phyloP scores from a whole-genome alignment of 1,140 invertebrate genomes.

The Ephestia elutella region DNA sequence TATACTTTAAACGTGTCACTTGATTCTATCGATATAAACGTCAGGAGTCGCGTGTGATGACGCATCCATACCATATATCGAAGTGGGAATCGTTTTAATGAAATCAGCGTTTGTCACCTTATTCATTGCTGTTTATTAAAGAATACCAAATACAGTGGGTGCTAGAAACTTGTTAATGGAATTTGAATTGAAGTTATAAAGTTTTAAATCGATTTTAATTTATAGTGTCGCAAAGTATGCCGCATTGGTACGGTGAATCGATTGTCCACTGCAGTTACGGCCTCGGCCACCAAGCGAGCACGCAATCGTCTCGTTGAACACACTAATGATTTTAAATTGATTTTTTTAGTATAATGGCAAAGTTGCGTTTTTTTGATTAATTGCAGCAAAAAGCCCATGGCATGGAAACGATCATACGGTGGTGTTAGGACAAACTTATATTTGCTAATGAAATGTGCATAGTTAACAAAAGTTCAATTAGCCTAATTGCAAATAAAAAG shows the following conservation, averaged over 20 bases:
- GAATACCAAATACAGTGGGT: background rate
- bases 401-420: background rate
- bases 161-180: constrained; percentile 3
- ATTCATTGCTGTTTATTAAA: constrained; percentile 1
- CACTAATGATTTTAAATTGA: constrained; percentile 40
- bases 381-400: constrained; percentile 2
- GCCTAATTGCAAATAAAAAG: background rate
- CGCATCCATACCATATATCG: background rate
- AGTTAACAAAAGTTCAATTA: background rate
- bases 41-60: background rate
- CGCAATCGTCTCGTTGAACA: constrained; percentile 47
- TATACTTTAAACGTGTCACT: constrained; percentile 25
- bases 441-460: background rate
- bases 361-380: constrained; percentile 16
- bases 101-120: background rate
- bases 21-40: constrained; percentile 26
- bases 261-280: constrained; percentile 60
- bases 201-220: constrained; percentile 38
- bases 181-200: constrained; percentile 8
- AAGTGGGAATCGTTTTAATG: background rate
- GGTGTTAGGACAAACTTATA: background rate
- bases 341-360: constrained; percentile 26
- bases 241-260: constrained; percentile 60
- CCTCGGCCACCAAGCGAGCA: constrained; percentile 53
- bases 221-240: constrained; percentile 54